Percentiles rank a stretch among this genome's conserved stretches.
Evolutionary conservation across 2,797 vertebrate species (phyloP).

Genomic region (Cossypha polioptera): DNA sequence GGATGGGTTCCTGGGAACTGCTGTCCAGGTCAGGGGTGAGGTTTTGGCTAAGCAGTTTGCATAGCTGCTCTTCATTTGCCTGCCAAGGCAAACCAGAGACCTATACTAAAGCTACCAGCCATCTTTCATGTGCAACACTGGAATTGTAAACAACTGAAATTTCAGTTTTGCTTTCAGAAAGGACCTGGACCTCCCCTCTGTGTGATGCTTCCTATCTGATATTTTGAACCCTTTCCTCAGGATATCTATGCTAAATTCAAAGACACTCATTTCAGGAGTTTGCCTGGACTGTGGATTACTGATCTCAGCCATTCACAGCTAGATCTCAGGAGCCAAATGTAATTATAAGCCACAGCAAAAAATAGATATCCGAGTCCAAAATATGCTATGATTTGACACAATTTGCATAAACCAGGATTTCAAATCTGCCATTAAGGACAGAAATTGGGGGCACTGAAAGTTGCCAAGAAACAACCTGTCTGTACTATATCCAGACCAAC

Average conservation of each 20-base stretch:
- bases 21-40: not conserved
- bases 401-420: conserved; percentile 53
- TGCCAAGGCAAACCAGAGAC: not conserved
- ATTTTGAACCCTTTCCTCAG: not conserved
- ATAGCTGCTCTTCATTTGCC: not conserved
- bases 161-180: not conserved
- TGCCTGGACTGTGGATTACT: not conserved
- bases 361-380: conserved; percentile 17
- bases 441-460: conserved; percentile 19
- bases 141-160: not conserved
- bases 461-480: not conserved
- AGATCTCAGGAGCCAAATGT: not conserved
- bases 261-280: not conserved
- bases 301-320: not conserved
- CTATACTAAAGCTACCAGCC: not conserved
- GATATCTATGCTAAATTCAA: not conserved
- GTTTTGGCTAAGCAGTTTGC: not conserved
- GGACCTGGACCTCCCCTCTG: not conserved
- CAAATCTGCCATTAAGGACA: conserved; percentile 41
- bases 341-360: conserved; percentile 39
- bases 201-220: fast-evolving
- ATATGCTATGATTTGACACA: conserved; percentile 44
- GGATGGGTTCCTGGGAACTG: not conserved
- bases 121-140: not conserved
- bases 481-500: not conserved